A percentile compares a stretch with the other conserved stretches of the same genome.
phyloP scores from a whole-genome alignment of 1,140 invertebrate genomes.

The Tenebrio molitor region DNA sequence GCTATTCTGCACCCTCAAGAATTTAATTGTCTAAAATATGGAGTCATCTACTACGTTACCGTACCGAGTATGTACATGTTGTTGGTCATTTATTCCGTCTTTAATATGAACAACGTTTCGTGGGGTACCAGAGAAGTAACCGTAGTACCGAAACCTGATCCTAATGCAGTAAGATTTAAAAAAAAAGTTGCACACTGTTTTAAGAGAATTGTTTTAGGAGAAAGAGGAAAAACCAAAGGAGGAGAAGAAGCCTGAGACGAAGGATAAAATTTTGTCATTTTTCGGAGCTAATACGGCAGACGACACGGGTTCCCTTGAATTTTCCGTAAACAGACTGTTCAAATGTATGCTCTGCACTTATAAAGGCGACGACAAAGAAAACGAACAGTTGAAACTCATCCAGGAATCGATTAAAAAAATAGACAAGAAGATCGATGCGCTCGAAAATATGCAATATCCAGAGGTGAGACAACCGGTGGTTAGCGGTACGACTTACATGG shows the following conservation, averaged over 20 bases:
- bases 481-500: constrained; percentile 6
- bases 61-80: constrained; percentile 96
- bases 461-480: not conserved
- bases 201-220: constrained; percentile 12
- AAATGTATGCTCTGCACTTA: constrained; percentile 75
- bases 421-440: constrained; percentile 43
- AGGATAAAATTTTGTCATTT: constrained; percentile 54
- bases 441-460: constrained; percentile 27
- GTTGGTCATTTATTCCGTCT: constrained; percentile 91
- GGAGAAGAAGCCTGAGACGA: constrained; percentile 49
- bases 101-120: constrained; percentile 90
- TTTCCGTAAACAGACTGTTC: constrained; percentile 74
- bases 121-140: constrained; percentile 91
- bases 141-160: constrained; percentile 59
- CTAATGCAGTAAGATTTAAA: constrained; percentile 65
- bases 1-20: constrained; percentile 90
- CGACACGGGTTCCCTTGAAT: constrained; percentile 73
- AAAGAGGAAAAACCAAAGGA: constrained; percentile 13
- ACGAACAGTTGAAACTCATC: constrained; percentile 71
- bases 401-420: constrained; percentile 49
- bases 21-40: constrained; percentile 80
- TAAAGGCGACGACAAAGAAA: constrained; percentile 69
- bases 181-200: not conserved
- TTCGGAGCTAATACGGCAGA: constrained; percentile 63
- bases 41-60: constrained; percentile 90